phyloP scores from a whole-genome alignment of 2,888 invertebrate genomes.

The Lepetodrilus schrolli region DNA sequence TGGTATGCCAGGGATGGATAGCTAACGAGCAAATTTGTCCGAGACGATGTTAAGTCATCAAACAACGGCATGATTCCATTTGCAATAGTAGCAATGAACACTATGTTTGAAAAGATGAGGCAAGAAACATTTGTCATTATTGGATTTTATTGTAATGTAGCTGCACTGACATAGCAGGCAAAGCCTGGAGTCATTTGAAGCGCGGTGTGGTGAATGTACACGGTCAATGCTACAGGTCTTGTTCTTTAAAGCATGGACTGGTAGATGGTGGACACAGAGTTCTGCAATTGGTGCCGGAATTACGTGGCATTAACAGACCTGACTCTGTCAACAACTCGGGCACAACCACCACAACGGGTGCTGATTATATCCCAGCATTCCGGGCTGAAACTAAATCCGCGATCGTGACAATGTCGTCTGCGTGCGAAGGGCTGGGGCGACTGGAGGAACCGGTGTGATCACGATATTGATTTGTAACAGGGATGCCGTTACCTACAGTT shows the following conservation, averaged over 20 bases:
- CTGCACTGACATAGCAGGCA: background rate
- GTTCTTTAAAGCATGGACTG: background rate
- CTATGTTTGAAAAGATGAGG: background rate
- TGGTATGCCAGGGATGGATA: background rate
- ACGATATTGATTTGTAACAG: background rate
- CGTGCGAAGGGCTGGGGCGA: background rate
- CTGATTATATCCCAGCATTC: slow-evolving; percentile 23
- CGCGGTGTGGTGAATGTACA: background rate
- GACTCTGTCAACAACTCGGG: slow-evolving; percentile 1
- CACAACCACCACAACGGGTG: slow-evolving; percentile 10
- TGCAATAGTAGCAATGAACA: slow-evolving; percentile 8
- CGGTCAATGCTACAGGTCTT: background rate
- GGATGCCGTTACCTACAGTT: slow-evolving; percentile 27
- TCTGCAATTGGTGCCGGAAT: background rate
- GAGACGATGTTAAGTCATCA: background rate
- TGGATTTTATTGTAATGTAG: slow-evolving; percentile 13
- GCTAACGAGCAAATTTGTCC: slow-evolving; percentile 8
- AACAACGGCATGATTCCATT: background rate
- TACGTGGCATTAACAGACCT: background rate
- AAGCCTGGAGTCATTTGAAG: background rate
- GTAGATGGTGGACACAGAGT: background rate
- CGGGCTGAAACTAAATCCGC: slow-evolving; percentile 14
- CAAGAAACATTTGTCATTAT: slow-evolving; percentile 1
- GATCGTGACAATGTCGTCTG: slow-evolving; percentile 21
- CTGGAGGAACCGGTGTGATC: slow-evolving; percentile 5